Evolutionary conservation across 2,113 vertebrate species (phyloP).

Genomic region (Mungos mungo): DNA sequence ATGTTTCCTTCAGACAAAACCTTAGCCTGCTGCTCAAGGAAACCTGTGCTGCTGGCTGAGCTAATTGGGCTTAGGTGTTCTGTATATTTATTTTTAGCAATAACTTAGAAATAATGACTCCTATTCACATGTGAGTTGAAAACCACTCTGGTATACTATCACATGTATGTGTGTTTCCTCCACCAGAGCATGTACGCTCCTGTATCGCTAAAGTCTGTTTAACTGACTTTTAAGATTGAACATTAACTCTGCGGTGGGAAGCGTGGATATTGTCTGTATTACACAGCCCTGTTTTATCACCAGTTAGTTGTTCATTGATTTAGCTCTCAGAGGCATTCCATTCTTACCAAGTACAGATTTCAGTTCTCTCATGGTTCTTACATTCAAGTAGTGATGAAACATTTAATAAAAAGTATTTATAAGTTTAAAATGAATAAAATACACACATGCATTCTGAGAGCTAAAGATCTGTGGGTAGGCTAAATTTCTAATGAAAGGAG

Average conservation of each 20-base stretch:
- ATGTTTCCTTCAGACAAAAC: neutral
- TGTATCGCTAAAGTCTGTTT: neutral
- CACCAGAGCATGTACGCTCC: too few species aligned
- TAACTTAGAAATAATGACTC: neutral
- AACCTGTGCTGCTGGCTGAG: neutral
- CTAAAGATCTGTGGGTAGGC: neutral
- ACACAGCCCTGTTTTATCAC: neutral
- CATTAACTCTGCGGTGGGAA: neutral
- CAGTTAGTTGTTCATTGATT: neutral
- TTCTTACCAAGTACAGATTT: neutral
- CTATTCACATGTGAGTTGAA: neutral
- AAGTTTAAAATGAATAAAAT: neutral
- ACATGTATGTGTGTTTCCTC: neutral
- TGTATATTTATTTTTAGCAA: neutral
- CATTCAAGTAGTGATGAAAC: neutral
- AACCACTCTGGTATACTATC: neutral
- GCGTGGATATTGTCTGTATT: neutral
- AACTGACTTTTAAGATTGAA: neutral
- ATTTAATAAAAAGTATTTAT: conserved; percentile 13
- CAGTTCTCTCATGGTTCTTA: neutral
- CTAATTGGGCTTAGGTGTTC: neutral
- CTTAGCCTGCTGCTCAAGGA: neutral
- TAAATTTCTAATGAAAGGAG: neutral
- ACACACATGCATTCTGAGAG: neutral
- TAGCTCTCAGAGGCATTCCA: neutral